Evolutionary conservation across 2,113 vertebrate species (phyloP), one percentile per base, ranked within the genome.

Genomic region (Zosterops lateralis): DNA sequence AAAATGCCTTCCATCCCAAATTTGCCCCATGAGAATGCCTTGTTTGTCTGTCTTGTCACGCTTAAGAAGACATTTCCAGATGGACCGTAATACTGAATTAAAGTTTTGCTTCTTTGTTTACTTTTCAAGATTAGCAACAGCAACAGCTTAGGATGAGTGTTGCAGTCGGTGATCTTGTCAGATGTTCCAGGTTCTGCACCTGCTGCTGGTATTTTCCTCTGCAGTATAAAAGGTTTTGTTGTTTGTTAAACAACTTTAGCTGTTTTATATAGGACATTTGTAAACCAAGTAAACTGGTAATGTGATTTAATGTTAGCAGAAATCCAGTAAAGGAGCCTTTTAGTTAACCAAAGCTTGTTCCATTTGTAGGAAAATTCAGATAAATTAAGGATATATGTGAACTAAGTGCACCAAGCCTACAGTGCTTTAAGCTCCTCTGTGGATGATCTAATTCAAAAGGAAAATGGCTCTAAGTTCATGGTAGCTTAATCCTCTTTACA

Each of bases 401-500:
- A 76, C 29, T 5, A 58, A 47, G 32, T 26, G 34, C 60, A 67
- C n/a, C 47, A 90, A 70, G 50, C 14, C 51, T 47, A 31, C 28
- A 25, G 32, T 36, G 57, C 56, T 88, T 92, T 94, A 88, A 94
- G 65, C 56, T 95, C 19, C 28, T 84, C 65, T 40, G 90, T 85
- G 92, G 75, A 94, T 84, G 83, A 94, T 92, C 79, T 70, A 77
- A 86, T 94, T 96, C 83, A 89, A 84, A 90, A 87, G 64, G 75
- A 94, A 92, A 92, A 95, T 25, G 57, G 61, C 53, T 82, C 67
- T 77, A 81, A 81, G 76, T 86, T 94, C 92, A 93, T 84, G 92
- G 90, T 84, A 67, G n/a, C 65, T 89, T 96, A 96, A 94, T 96
- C 92, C 75, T 94, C 83, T 94, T 94, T 83, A 67, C 88, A 24